Evolutionary conservation across 2,888 invertebrate species (phyloP), one percentile per base, ranked within the genome.

Genomic region (Lepidochitona cinerea): DNA sequence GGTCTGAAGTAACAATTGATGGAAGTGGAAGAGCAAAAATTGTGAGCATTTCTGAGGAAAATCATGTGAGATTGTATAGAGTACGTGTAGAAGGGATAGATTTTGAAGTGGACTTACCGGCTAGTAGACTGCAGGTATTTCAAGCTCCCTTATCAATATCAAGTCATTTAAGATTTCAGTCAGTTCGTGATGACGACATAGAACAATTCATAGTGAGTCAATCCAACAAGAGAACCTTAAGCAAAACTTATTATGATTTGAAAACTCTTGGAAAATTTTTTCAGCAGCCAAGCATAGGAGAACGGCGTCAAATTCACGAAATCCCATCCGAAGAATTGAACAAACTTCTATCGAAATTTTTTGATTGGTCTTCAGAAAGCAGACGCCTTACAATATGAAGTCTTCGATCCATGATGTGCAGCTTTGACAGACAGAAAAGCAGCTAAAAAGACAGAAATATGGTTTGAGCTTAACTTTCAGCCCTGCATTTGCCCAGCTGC

Each of bases 311-410:
- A 23, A 35, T 66, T 37, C 35, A 66, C 12, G 66, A 66, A n/a
- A 66, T 66, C 14, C 36, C 66, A 1, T 37, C 66, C 5, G 9
- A 23, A 66, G 37, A 66, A 7, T 37, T 66, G 37, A 37, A 37
- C 37, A n/a, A 35, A 36, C 66, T 37, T 26, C 29, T 35, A 37
- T 66, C 37, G 23, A 66, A 66, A 36, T 66, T 66, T 37, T 37
- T 66, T 5, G n/a, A 33, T 33, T 7, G 7, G 9, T 66, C 36
- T 66, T 18, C 2, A 18, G 4, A 66, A 66, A 37, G 4, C 66
- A 7, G 65, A 67, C 52, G 71, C 66, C 26, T 49, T 41, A 37
- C 37, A 71, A 14, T 71, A 65, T 23, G 52, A 71, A 67, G 37
- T 12, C 53, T 71, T 14, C 26, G 71, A 2, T 33, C 49, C 37